A percentile compares a stretch with the other conserved stretches of the same genome.
These are phyloP conservation scores for Chymomyza costata DNA, from an alignment of 1,140 invertebrate genomes.

Conservation along the genomic window DNA sequence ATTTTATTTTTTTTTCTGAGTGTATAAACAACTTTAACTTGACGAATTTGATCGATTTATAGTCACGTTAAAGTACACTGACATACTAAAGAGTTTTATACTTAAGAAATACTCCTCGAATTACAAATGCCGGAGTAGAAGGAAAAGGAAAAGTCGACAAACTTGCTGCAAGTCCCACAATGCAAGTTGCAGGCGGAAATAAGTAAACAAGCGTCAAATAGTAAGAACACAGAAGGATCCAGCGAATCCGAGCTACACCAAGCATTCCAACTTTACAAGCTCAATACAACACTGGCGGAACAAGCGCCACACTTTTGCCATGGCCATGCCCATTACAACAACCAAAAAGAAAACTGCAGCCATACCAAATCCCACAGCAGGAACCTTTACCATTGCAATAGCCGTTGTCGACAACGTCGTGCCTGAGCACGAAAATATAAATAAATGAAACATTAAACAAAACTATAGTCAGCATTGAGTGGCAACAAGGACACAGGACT, in stretches of 20 bases:
- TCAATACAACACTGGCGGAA: neutral
- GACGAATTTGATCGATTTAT: too few relatives aligned
- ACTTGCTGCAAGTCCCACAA: conserved; percentile 31
- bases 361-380: conserved; percentile 2
- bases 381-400: neutral
- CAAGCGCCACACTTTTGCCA: conserved; percentile 12
- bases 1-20: too few relatives aligned
- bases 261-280: too few relatives aligned
- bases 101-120: too few relatives aligned
- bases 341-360: conserved; percentile 19
- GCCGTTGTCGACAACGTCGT: conserved; percentile 2
- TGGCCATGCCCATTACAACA: conserved; percentile 26
- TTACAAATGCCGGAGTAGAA: too few relatives aligned
- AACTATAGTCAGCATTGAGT: conserved; percentile 24
- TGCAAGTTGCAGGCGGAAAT: conserved; percentile 61
- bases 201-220: conserved; percentile 73
- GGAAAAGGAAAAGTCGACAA: conserved; percentile 3
- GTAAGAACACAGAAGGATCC: conserved; percentile 51
- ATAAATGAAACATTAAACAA: conserved; percentile 71
- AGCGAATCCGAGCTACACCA: too few relatives aligned
- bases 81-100: too few relatives aligned
- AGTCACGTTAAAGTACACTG: too few relatives aligned
- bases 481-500: conserved; percentile 18
- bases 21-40: too few relatives aligned
- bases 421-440: conserved; percentile 28